These are phyloP conservation scores for Trinectes maculatus DNA, from an alignment of 2,113 vertebrate genomes.

Conservation along the genomic window DNA sequence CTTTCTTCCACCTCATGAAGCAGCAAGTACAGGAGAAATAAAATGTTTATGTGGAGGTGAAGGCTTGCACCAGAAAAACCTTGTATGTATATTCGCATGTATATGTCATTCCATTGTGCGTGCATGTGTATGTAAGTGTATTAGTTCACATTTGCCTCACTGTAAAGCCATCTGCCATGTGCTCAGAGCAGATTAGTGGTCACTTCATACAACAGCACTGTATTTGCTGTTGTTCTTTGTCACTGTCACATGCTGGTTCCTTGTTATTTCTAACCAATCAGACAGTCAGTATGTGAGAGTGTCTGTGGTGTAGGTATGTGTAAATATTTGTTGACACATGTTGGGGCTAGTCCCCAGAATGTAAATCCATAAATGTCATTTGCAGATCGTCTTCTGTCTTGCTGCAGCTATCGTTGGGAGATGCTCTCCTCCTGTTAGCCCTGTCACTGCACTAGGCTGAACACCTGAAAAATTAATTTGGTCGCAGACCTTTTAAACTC, in stretches of 20 bases:
- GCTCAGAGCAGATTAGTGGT: constrained; percentile 35
- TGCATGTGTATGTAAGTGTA: constrained; percentile 18
- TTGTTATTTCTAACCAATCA: not conserved
- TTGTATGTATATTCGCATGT: constrained; percentile 1
- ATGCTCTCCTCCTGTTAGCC: not conserved
- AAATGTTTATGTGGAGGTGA: not conserved
- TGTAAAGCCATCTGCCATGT: constrained; percentile 40
- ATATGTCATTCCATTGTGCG: not conserved
- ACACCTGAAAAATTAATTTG: constrained; percentile 20
- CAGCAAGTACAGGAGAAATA: not conserved
- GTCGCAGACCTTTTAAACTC: constrained; percentile 1
- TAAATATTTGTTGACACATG: constrained; percentile 13
- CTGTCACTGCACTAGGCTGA: not conserved
- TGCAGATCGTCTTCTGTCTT: constrained; percentile 12
- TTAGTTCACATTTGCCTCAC: constrained; percentile 36
- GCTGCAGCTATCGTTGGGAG: not conserved
- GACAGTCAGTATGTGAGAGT: not conserved
- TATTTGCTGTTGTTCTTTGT: not conserved
- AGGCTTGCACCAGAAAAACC: not conserved
- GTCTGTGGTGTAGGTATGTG: not conserved
- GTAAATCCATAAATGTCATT: not conserved
- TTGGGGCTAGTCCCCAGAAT: too few species aligned
- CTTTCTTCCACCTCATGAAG: not conserved
- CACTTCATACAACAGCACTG: constrained; percentile 7
- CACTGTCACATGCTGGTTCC: not conserved